Percentiles rank a stretch among this genome's conserved stretches.
Evolutionary conservation across 2,113 vertebrate species (phyloP).

Genomic region (Saiga tatarica): DNA sequence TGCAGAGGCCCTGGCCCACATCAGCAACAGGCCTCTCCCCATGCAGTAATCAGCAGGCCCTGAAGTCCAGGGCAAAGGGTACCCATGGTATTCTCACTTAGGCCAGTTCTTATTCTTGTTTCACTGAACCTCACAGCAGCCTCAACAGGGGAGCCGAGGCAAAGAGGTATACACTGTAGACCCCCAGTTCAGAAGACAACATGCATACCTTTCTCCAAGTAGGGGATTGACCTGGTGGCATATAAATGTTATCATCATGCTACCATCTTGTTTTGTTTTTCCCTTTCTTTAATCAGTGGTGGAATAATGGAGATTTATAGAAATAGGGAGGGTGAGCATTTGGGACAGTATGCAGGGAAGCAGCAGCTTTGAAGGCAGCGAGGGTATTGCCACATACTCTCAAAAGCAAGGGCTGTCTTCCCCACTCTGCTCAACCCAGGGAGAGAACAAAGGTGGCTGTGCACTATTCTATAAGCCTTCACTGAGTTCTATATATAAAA

Average conservation of each 20-base stretch:
- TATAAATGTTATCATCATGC: neutral
- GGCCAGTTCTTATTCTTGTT: neutral
- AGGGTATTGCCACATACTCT: neutral
- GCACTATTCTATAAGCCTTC: neutral
- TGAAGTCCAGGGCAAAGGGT: neutral
- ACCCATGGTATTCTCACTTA: neutral
- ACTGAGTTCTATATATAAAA: neutral
- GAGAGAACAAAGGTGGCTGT: neutral
- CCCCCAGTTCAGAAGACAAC: neutral
- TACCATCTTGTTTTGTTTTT: neutral
- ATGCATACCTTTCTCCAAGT: neutral
- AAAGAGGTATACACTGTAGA: neutral
- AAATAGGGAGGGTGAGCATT: neutral
- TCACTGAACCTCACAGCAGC: neutral
- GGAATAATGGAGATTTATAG: neutral
- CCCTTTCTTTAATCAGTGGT: neutral
- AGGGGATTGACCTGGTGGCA: neutral
- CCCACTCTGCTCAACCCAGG: neutral
- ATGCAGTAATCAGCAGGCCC: neutral
- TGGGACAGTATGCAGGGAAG: neutral
- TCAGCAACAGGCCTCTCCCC: neutral
- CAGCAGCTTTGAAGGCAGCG: neutral
- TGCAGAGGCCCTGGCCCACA: neutral
- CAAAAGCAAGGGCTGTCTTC: neutral
- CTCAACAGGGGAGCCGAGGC: neutral